phyloP scores from a whole-genome alignment of 2,888 invertebrate species.

The Candidula unifasciata region DNA sequence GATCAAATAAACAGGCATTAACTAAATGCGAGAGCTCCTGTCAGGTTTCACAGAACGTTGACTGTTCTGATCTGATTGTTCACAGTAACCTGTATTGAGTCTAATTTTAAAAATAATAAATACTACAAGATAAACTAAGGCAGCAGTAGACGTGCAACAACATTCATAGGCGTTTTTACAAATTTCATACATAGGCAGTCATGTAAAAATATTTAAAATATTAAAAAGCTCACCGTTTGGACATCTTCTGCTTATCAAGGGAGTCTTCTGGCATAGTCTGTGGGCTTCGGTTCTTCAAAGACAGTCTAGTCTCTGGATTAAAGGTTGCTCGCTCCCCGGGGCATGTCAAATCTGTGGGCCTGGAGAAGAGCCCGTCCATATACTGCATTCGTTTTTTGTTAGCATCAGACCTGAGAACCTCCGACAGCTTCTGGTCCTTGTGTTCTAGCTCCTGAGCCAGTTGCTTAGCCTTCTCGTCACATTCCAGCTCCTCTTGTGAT shows the following conservation, averaged over 20 bases:
- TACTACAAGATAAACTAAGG: too few species aligned
- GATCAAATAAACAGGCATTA: too few species aligned
- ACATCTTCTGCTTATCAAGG: neutral
- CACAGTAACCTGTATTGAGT: too few species aligned
- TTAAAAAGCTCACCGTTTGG: neutral
- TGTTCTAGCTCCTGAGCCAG: slow-evolving; percentile 73
- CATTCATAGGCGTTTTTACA: neutral
- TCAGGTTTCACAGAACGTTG: too few species aligned
- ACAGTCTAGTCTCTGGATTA: slow-evolving; percentile 31
- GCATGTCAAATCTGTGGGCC: slow-evolving; percentile 34
- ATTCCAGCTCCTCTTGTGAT: slow-evolving; percentile 86
- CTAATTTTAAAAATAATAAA: too few species aligned
- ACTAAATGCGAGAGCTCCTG: too few species aligned
- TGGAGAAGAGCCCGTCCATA: slow-evolving; percentile 82
- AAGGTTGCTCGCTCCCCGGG: slow-evolving; percentile 44
- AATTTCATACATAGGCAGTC: neutral
- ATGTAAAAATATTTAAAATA: neutral
- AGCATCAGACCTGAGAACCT: slow-evolving; percentile 80
- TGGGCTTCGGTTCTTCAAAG: neutral
- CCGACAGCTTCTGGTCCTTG: slow-evolving; percentile 68
- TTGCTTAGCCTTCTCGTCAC: slow-evolving; percentile 83
- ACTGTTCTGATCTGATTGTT: too few species aligned
- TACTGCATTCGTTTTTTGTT: slow-evolving; percentile 85
- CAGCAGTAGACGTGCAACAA: neutral
- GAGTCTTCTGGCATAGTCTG: neutral